Conservation (phyloP, 2,797 vertebrate genomes). For the Lithobates pipiens region DNA sequence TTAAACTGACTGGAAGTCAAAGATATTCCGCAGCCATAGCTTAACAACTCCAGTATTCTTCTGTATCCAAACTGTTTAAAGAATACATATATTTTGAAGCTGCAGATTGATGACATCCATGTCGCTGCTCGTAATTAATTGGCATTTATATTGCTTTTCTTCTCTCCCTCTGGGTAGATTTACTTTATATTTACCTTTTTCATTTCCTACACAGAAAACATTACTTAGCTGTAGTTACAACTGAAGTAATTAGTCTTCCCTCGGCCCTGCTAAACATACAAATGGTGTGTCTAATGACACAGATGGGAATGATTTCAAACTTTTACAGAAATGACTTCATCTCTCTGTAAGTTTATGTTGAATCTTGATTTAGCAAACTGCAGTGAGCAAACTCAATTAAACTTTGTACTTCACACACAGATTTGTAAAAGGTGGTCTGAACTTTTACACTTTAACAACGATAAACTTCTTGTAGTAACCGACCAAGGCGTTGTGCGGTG, state of each 20-base stretch:
- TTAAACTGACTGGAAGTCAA: not conserved
- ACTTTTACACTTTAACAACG: slow-evolving; percentile 29
- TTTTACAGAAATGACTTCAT: slow-evolving; percentile 50
- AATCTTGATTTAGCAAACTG: slow-evolving; percentile 51
- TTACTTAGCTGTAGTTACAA: slow-evolving; percentile 34
- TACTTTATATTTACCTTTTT: slow-evolving; percentile 16
- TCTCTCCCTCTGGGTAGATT: not conserved
- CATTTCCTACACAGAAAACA: slow-evolving; percentile 20
- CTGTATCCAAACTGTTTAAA: not conserved
- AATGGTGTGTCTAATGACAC: slow-evolving; percentile 53
- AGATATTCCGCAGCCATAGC: no score
- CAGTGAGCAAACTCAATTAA: slow-evolving; percentile 52
- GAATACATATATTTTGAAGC: not conserved
- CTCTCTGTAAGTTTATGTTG: slow-evolving; percentile 55
- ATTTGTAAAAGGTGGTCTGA: slow-evolving; percentile 43
- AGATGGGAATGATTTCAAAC: slow-evolving; percentile 45
- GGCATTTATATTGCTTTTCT: not conserved
- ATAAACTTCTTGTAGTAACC: slow-evolving; percentile 24
- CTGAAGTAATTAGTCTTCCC: slow-evolving; percentile 34
- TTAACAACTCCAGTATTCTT: not conserved
- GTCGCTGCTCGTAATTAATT: not conserved
- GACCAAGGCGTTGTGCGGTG: not conserved
- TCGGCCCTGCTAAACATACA: slow-evolving; percentile 43
- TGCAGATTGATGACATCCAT: not conserved
- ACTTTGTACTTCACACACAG: slow-evolving; percentile 11